These are phyloP conservation scores for Cetonia aurata DNA, from an alignment of 2,888 invertebrate genomes.

Conservation along the genomic window DNA sequence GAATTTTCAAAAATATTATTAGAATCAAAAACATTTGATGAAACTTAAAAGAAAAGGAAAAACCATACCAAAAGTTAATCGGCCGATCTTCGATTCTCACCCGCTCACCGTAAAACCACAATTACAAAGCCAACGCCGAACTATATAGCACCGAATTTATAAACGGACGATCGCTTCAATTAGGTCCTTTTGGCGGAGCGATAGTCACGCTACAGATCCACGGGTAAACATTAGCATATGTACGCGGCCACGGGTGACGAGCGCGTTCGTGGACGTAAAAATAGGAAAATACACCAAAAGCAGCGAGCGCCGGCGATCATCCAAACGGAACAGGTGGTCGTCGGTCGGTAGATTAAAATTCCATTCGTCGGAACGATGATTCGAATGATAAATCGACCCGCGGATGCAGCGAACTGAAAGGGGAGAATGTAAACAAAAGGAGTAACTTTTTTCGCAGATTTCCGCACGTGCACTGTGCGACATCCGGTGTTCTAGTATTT, in stretches of 20 bases:
- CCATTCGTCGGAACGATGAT: conserved; percentile 12
- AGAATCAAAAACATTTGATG: no score
- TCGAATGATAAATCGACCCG: not conserved
- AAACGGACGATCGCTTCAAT: not conserved
- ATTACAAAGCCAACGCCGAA: no score
- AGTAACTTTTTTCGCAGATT: not conserved
- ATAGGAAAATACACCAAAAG: not conserved
- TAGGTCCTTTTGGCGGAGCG: conserved; percentile 4
- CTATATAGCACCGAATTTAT: no score
- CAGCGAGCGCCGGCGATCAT: not conserved
- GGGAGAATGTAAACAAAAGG: conserved; percentile 3
- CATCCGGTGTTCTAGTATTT: no score
- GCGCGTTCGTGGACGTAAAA: not conserved
- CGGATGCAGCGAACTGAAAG: not conserved
- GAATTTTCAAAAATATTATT: no score
- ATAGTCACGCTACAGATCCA: conserved; percentile 1
- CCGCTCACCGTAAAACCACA: no score
- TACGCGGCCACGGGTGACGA: not conserved
- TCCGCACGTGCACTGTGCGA: not conserved
- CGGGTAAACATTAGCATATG: not conserved
- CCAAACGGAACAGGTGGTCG: conserved; percentile 15
- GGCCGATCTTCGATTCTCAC: no score
- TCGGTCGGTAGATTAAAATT: conserved; percentile 4
- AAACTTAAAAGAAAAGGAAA: no score
- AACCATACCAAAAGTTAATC: no score